Evolutionary conservation across 2,888 invertebrate species (phyloP), one percentile per base, ranked within the genome.

Genomic region (Trachelus iudaicus): DNA sequence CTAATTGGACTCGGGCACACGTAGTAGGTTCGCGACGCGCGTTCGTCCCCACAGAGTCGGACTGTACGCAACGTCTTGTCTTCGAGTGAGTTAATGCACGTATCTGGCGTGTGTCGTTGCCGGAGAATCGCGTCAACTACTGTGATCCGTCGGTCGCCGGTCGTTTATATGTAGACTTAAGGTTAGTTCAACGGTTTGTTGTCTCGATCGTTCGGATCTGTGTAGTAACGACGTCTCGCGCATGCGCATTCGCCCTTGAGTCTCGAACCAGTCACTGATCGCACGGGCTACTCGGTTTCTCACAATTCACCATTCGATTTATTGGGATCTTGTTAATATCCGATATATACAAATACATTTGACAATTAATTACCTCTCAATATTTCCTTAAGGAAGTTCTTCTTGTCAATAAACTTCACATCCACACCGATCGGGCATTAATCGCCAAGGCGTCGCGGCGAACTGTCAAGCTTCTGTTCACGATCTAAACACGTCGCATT

Each of bases 1-100:
- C 84, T 85, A 85, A 85, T 85, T 85, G 85, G 82, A 83, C 74
- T 77, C 79, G 73, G 80, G 81, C 80, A 79, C 80, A 74, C 30
- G 71, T 71, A 34, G 71, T 31, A 34, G 31, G 33, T 71, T 34
- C 71, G 71, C 71, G 34, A 33, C 12, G 71, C 31, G 34, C 71
- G 71, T 34, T 31, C 12, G 31, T 31, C 71, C 71, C 13, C 71
- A 23, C 71, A 6, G 2, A 34, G 71, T 71, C 34, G 71, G 30
- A 71, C 71, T 30, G 2, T 23, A 33, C 71, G 71, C 71, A 34
- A 11, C 30, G 15, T 71, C 71, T 31, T 30, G 31, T 71, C 23
- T n/a, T 71, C 71, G 31, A 2, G 6, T n/a, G 71, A 71, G 12
- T 31, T 30, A 6, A 23, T 30, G 30, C 6, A 30, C 71, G 30